Base-by-base conservation (phyloP, 2,888 invertebrate species). In the Acronicta psi region DNA sequence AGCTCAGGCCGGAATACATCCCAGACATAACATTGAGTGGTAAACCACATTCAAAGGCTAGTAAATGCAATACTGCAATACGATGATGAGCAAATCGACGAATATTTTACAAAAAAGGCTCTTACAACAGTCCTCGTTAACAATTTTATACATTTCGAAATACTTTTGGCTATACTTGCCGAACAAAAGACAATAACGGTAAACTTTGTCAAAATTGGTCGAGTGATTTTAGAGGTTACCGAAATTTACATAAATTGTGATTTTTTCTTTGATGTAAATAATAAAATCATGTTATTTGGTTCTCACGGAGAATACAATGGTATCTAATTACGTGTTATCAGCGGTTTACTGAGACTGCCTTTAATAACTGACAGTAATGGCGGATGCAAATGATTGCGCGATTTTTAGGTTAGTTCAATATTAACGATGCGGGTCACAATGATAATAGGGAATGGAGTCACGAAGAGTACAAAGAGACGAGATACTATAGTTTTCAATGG, bases 381-480 rank as follows among this genome's bases (percentile, higher is more conserved):
- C 76, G 76, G 70, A 73, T 66, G 69, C 59, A 69, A 71, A 59
- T 59, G 58, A 70, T 64, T 68, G 61, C 42, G 43, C 16, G 31
- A 57, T 66, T 73, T 74, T 66, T 74, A 74, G 68, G 64, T 73
- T 68, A 64, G 41, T 65, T 59, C 40, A 59, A 64, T 66, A 56
- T 51, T 47, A 50, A 64, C 18, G 37, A 68, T 60, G 58, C 69
- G 54, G 64, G 70, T 61, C 70, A 65, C 45, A 60, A 34, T 43
- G 62, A 75, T 70, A 66, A 72, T 41, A 46, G 44, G 29, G 29
- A 62, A 54, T 56, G 47, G 36, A 53, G 25, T 47, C 50, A 58
- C 51, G 51, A 46, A 59, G 13, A 31, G 5, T 10, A 42, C 17
- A 29, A 9, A 29, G 40, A n/a, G n/a, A n/a, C n/a, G n/a, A n/a